Evolutionary conservation across 2,888 invertebrate genomes (phyloP).

Genomic region (Congeria kusceri): DNA sequence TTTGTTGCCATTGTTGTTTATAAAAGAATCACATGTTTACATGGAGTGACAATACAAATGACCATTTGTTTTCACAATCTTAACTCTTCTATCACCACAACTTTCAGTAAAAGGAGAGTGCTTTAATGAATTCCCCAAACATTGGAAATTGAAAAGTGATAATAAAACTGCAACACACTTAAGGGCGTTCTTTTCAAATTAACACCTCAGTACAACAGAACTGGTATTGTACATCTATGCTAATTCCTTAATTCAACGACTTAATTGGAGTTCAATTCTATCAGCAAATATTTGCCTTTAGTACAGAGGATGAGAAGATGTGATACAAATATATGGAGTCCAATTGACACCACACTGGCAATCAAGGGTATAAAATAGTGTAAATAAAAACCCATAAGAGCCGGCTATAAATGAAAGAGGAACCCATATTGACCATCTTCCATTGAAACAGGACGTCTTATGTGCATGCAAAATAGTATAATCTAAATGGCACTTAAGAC

Average conservation of each 20-base stretch:
- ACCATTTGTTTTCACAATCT: constrained; percentile 46
- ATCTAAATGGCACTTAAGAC: too few relatives aligned
- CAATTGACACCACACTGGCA: constrained; percentile 30
- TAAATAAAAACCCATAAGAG: background rate
- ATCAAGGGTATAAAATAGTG: constrained; percentile 10
- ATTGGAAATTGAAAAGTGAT: constrained; percentile 13
- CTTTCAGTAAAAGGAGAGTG: constrained; percentile 17
- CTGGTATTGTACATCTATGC: constrained; percentile 37
- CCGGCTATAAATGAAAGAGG: too few relatives aligned
- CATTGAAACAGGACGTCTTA: too few relatives aligned
- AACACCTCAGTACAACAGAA: constrained; percentile 25
- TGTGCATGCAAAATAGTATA: too few relatives aligned
- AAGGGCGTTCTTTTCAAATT: constrained; percentile 20
- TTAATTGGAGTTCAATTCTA: constrained; percentile 40
- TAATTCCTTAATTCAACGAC: constrained; percentile 42
- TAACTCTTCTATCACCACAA: constrained; percentile 31
- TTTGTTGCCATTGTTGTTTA: constrained; percentile 35
- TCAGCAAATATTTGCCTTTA: constrained; percentile 32
- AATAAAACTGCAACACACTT: constrained; percentile 18
- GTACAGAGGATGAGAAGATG: constrained; percentile 1
- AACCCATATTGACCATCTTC: too few relatives aligned
- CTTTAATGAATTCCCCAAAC: constrained; percentile 30
- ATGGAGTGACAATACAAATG: constrained; percentile 21
- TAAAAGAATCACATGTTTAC: constrained; percentile 31
- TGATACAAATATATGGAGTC: constrained; percentile 7